Base-by-base conservation (phyloP, 1,140 invertebrate species). In the Lepidurus apus region DNA sequence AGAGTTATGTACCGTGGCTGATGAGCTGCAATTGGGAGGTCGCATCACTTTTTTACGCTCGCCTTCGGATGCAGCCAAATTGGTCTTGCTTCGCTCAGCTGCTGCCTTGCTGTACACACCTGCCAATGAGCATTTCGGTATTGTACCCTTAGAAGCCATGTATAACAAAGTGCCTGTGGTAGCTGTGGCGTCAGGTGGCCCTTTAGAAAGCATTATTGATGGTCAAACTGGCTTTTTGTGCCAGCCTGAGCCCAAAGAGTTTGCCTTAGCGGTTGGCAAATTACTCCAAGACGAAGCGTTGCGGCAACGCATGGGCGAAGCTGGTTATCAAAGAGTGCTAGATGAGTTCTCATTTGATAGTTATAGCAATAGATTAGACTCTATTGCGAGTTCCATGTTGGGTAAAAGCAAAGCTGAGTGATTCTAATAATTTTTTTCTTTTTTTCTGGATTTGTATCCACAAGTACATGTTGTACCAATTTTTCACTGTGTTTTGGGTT, bases 81-180 rank as follows among this genome's bases (percentile, higher is more conserved):
- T 93, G 42, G 88, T 91, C 6, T 85, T 99, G 21, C 85, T 99
- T 5, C 87, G 90, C 74, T 84, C 90, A 78, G 91, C 92, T 83
- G 88, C 90, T 81, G 91, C 92, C 83, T 85, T 99, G 6, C 82
- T 99, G 17, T 99, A 99, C 81, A 99, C 98, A 24, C 98, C 98
- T 6, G 89, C 91, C 0, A 95, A 95, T 84, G 98, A 99, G 85
- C 98, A 99, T 87, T 99, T 99, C 89, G 98, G 98, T 7, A 99
- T 99, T 83, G 98, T 99, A 8, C 98, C 98, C 1, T 86, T 99
- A 76, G 98, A 99, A 88, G 96, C 97, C 0, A 99, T 99, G 98
- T 96, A 95, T 83, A 91, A 92, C 83, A 86, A 88, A 42, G 93
- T 95, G 83, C 96, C 97, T 24, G 97, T 99, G 0, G 91, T 99